Evolutionary conservation across 1,140 invertebrate species (phyloP).

Genomic region (Drosophila ercepeae): DNA sequence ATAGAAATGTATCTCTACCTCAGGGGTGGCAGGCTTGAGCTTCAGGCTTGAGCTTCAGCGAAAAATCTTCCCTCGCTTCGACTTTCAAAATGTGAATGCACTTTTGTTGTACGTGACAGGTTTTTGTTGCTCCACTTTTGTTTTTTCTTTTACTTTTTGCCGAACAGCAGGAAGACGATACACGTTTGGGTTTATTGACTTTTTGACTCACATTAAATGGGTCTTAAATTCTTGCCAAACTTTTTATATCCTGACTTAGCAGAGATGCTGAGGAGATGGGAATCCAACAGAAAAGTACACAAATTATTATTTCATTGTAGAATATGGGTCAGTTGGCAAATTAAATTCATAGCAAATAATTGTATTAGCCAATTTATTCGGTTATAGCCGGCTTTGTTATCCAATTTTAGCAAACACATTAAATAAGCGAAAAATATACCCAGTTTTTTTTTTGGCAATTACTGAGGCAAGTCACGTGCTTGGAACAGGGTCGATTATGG

Average conservation of each 20-base stretch:
- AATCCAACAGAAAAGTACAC: not conserved
- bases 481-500: slow-evolving; percentile 51
- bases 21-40: slow-evolving; percentile 20
- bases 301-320: not conserved
- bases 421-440: slow-evolving; percentile 15
- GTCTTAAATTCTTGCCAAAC: slow-evolving; percentile 43
- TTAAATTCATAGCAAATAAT: slow-evolving; percentile 1
- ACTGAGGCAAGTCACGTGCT: slow-evolving; percentile 64
- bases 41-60: no score
- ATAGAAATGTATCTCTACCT: slow-evolving; percentile 44
- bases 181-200: slow-evolving; percentile 55
- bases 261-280: not conserved
- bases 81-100: slow-evolving; percentile 79
- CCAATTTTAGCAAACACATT: slow-evolving; percentile 29
- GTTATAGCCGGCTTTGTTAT: slow-evolving; percentile 13
- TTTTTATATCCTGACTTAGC: slow-evolving; percentile 37
- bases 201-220: slow-evolving; percentile 56
- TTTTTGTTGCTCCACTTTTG: slow-evolving; percentile 73
- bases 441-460: slow-evolving; percentile 33
- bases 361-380: slow-evolving; percentile 6
- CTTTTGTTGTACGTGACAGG: slow-evolving; percentile 73
- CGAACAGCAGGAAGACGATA: slow-evolving; percentile 51
- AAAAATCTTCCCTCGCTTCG: slow-evolving; percentile 59
- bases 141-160: slow-evolving; percentile 32
- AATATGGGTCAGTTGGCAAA: slow-evolving; percentile 22